phyloP scores from a whole-genome alignment of 1,140 invertebrate genomes.

The Drosophila chauvacae region DNA sequence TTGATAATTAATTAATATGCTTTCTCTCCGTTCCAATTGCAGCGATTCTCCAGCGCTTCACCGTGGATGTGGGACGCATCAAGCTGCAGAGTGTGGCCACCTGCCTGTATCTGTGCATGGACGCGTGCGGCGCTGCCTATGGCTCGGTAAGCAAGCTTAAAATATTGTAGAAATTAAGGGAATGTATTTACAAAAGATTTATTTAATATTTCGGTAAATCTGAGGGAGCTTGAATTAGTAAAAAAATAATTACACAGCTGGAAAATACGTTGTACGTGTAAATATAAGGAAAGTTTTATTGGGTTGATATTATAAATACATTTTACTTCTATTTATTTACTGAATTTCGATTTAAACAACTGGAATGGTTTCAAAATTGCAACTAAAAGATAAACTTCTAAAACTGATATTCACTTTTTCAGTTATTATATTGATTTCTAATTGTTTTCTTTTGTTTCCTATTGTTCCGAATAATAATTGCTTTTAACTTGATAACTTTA shows the following conservation, averaged over 20 bases:
- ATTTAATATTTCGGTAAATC: not conserved
- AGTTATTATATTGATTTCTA: conserved; percentile 1
- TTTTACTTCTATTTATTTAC: not conserved
- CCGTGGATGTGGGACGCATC: conserved; percentile 90
- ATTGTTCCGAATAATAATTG: not conserved
- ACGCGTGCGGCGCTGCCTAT: conserved; percentile 92
- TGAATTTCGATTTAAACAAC: not conserved
- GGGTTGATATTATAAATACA: not conserved
- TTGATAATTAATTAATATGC: conserved; percentile 78
- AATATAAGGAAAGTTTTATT: not conserved
- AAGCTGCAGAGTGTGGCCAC: conserved; percentile 93
- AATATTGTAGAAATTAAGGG: not conserved
- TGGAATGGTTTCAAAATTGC: not conserved
- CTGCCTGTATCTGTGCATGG: conserved; percentile 93
- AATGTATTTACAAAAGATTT: not conserved
- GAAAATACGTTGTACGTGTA: not conserved
- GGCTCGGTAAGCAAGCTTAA: conserved; percentile 90
- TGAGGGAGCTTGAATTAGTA: not conserved
- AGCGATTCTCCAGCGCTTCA: conserved; percentile 93
- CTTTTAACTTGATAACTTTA: no score
- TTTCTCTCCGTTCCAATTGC: conserved; percentile 83
- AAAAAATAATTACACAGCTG: no score
- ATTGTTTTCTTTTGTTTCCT: not conserved
- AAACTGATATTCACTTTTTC: not conserved
- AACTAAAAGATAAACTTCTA: no score